phyloP scores from a whole-genome alignment of 2,888 invertebrate genomes.

The Choreutis nemorana region DNA sequence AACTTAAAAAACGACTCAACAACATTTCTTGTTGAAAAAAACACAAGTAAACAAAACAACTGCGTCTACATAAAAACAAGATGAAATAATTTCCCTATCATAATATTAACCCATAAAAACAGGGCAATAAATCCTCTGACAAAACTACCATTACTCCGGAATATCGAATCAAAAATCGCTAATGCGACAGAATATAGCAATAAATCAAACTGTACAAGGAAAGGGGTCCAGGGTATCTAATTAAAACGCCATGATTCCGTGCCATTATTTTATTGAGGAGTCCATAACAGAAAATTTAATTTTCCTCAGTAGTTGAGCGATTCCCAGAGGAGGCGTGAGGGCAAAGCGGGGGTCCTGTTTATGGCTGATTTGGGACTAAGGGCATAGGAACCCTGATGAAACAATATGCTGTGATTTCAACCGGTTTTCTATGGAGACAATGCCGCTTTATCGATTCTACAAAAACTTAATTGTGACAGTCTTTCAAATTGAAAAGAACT shows the following conservation, averaged over 20 bases:
- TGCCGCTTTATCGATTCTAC: too few relatives aligned
- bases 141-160: too few relatives aligned
- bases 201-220: constrained; percentile 10
- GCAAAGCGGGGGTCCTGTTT: constrained; percentile 17
- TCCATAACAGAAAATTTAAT: constrained; percentile 48
- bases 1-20: too few relatives aligned
- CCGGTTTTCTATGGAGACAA: too few relatives aligned
- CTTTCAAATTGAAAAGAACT: too few relatives aligned
- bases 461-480: too few relatives aligned
- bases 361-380: constrained; percentile 33
- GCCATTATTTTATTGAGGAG: constrained; percentile 47
- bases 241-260: constrained; percentile 43
- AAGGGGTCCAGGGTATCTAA: constrained; percentile 27
- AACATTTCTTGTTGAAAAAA: too few relatives aligned
- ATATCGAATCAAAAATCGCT: constrained; percentile 9
- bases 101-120: too few relatives aligned
- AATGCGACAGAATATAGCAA: constrained; percentile 3
- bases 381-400: constrained; percentile 10
- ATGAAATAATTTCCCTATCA: too few relatives aligned
- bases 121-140: too few relatives aligned
- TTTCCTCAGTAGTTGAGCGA: constrained; percentile 24
- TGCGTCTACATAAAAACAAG: too few relatives aligned
- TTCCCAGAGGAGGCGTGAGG: constrained; percentile 17
- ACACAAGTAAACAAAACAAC: too few relatives aligned
- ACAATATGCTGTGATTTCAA: constrained; percentile 35